Evolutionary conservation across 2,797 vertebrate genomes (phyloP), one percentile per base, ranked within the genome.

Genomic region (Glossophaga mutica): DNA sequence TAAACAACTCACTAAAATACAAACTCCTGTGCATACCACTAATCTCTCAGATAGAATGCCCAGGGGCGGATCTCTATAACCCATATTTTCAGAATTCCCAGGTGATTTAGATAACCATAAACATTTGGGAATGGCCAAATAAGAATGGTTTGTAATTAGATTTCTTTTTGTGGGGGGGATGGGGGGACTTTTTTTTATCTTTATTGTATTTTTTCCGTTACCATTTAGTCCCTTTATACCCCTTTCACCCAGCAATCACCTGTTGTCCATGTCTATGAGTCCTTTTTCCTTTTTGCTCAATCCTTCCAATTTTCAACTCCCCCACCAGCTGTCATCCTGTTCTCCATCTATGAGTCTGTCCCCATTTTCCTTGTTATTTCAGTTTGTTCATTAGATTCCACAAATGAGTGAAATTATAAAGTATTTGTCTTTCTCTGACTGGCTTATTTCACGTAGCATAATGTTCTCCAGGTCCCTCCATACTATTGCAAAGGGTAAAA

Each of bases 101-200:
- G 39, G 22, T 94, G 85, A 95, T 73, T 94, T 57, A 76, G 48
- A 76, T 44, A 46, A n/a, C 76, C 16, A 6, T 81, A 74, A 82
- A n/a, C 46, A 88, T 77, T 84, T 59, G 19, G 34, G n/a, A 94
- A 92, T 77, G 68, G 79, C 37, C 16, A 92, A 21, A 82, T 11
- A 26, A 87, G 26, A 83, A 91, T 77, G 55, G 44, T 82, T 91
- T 94, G 14, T 78, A 70, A 86, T 85, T 94, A 65, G 19, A 85
- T 44, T 79, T 77, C 15, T 65, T 24, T 22, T 39, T 39, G 3
- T 39, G 3, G 39, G 26, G 26, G 10, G 59, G 57, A 9, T 8
- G 14, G 2, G 32, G 26, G 57, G 24, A 4, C 10, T 16, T 62
- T 62, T 62, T 62, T 62, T 62, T 12, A 32, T 62, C 59, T 62